Conservation (phyloP, 2,113 vertebrate species). For the Otolemur garnettii region DNA sequence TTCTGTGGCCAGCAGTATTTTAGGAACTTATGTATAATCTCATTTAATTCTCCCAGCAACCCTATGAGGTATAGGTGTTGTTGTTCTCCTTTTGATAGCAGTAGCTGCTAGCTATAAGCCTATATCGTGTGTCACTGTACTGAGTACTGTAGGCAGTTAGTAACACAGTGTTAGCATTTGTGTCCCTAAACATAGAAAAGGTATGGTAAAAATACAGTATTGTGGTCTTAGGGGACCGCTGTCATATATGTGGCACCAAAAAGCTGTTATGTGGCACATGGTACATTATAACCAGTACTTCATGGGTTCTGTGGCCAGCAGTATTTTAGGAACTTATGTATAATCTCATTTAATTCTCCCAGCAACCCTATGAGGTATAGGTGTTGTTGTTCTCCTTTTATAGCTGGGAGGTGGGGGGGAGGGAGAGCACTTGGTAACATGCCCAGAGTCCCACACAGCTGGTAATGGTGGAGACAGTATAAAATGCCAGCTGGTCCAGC, state of each 20-base stretch:
- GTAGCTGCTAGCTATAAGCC: background rate
- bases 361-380: background rate
- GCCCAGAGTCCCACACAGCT: background rate
- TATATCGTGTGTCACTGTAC: background rate
- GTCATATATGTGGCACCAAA: background rate
- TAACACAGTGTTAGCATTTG: background rate
- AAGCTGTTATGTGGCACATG: background rate
- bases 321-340: background rate
- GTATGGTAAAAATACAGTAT: no score
- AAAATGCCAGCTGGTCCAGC: background rate
- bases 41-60: background rate
- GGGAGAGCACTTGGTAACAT: background rate
- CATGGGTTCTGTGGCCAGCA: no score
- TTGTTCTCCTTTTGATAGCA: background rate
- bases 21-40: background rate
- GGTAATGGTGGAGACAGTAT: background rate
- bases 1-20: background rate
- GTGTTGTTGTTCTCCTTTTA: background rate
- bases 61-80: background rate
- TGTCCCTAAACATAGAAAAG: background rate
- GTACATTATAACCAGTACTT: background rate
- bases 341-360: background rate
- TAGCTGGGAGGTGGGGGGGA: background rate
- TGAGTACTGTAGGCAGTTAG: background rate
- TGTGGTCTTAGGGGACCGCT: background rate